Evolutionary conservation across 1,140 invertebrate species (phyloP).

Genomic region (Drosophila leontia): DNA sequence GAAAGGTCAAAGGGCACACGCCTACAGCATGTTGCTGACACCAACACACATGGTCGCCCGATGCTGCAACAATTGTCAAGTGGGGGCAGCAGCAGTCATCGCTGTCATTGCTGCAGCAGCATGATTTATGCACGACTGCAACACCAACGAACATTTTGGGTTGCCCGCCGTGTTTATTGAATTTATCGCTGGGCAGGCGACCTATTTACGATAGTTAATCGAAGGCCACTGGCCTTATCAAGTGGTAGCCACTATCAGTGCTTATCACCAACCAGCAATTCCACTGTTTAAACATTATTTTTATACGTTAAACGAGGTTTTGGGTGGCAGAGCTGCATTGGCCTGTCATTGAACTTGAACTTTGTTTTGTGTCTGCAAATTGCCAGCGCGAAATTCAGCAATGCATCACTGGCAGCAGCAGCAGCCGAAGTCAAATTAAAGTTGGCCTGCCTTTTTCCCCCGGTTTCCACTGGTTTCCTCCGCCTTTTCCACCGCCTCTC

Average conservation of each 20-base stretch:
- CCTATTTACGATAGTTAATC: conserved; percentile 51
- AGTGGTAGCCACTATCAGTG: conserved; percentile 18
- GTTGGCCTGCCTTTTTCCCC: conserved; percentile 41
- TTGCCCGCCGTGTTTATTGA: conserved; percentile 23
- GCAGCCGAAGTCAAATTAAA: conserved; percentile 71
- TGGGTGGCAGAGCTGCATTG: not conserved
- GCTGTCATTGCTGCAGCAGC: conserved; percentile 29
- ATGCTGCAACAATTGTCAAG: conserved; percentile 69
- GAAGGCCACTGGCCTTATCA: conserved; percentile 37
- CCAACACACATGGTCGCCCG: conserved; percentile 54
- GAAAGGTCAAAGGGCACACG: conserved; percentile 71
- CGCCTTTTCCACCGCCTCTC: not conserved
- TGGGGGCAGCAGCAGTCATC: conserved; percentile 30
- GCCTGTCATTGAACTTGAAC: conserved; percentile 74
- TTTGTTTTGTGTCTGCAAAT: conserved; percentile 66
- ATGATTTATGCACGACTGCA: conserved; percentile 61
- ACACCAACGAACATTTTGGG: conserved; percentile 9
- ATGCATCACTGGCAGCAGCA: conserved; percentile 32
- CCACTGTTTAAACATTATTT: conserved; percentile 7
- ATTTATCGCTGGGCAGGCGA: conserved; percentile 44
- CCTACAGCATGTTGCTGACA: conserved; percentile 44
- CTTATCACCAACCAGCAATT: conserved; percentile 25
- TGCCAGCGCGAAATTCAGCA: conserved; percentile 57
- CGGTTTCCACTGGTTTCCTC: not conserved
- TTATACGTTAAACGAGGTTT: not conserved